Percentiles rank a stretch among this genome's conserved stretches.
phyloP scores from a whole-genome alignment of 2,888 invertebrate genomes.

The Cosmopolites sordidus region DNA sequence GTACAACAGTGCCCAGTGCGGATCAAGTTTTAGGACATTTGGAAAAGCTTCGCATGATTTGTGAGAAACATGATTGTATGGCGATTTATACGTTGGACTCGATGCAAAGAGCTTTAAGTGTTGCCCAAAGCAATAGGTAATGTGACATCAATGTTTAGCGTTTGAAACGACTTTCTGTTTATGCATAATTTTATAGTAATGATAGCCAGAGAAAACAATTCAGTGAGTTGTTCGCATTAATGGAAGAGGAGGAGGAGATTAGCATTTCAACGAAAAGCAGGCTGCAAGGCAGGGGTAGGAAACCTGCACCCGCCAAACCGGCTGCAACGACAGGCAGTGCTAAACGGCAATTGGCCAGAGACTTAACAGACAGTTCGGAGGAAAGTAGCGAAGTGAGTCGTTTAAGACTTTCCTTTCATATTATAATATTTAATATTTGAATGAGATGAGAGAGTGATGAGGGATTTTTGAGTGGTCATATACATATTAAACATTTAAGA shows the following conservation, averaged over 20 bases:
- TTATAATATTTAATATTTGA: no score
- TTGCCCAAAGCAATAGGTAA: slow-evolving; percentile 68
- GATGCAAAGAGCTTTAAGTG: slow-evolving; percentile 87
- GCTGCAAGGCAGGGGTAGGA: slow-evolving; percentile 56
- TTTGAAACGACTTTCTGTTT: neutral
- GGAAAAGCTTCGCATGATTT: slow-evolving; percentile 80
- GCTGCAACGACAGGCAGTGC: slow-evolving; percentile 36
- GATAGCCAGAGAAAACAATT: slow-evolving; percentile 89
- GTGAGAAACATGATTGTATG: slow-evolving; percentile 64
- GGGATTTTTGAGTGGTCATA: no score
- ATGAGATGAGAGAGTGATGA: no score
- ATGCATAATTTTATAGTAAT: slow-evolving; percentile 53
- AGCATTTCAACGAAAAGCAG: slow-evolving; percentile 57
- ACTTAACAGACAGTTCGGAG: slow-evolving; percentile 64
- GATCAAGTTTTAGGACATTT: slow-evolving; percentile 89
- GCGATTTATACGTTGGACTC: slow-evolving; percentile 83
- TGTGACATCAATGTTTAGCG: no score
- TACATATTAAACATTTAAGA: no score
- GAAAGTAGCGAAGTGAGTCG: slow-evolving; percentile 71
- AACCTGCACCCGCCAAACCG: slow-evolving; percentile 39
- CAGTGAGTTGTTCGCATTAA: slow-evolving; percentile 82
- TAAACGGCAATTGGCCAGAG: slow-evolving; percentile 46
- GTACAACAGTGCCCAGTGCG: slow-evolving; percentile 68
- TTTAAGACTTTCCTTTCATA: no score
- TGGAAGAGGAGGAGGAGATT: slow-evolving; percentile 78